Evolutionary conservation across 2,888 invertebrate genomes (phyloP), one percentile per base, ranked within the genome.

Genomic region (Diogma glabrata): DNA sequence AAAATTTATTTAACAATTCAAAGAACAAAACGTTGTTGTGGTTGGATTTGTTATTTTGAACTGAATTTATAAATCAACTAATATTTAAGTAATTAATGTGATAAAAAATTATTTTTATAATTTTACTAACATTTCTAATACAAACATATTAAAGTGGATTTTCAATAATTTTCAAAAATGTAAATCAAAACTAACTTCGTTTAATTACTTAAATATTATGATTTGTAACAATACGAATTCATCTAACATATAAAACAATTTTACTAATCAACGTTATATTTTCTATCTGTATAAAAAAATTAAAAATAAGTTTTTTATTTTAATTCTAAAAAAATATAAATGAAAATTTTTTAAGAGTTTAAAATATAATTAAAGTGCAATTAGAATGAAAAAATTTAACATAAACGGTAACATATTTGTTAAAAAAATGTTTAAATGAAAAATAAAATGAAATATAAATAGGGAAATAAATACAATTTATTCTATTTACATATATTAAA

Each of bases 401-500:
- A 62, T 63, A 63, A 64, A 64, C 60, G 72, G 71, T 74, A 72
- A 63, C 61, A 60, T 53, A 63, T 64, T 62, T 61, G 63, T 64
- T 74, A 72, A 58, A 50, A 57, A 58, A 60, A 55, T 57, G 56
- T 60, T 56, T 49, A 50, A 57, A 54, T 56, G 55, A 52, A 52
- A 33, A 57, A 56, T 46, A 47, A 38, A 57, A 56, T 52, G 52
- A 49, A 57, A 58, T 53, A 58, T 54, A 56, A 56, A 57, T 57
- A 58, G 58, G 57, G 55, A 55, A 57, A 58, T 55, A 58, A 51
- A 57, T 36, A 50, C 49, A 56, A 69, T 69, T 69, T 66, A 66
- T 72, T 72, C 72, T 74, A 74, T 74, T 74, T 74, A 73, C 72
- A 74, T 72, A 72, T 71, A 71, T 70, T 70, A 71, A 71, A 70